Base-by-base conservation (phyloP, 2,797 vertebrate species). In the Enteromius radiatus region DNA sequence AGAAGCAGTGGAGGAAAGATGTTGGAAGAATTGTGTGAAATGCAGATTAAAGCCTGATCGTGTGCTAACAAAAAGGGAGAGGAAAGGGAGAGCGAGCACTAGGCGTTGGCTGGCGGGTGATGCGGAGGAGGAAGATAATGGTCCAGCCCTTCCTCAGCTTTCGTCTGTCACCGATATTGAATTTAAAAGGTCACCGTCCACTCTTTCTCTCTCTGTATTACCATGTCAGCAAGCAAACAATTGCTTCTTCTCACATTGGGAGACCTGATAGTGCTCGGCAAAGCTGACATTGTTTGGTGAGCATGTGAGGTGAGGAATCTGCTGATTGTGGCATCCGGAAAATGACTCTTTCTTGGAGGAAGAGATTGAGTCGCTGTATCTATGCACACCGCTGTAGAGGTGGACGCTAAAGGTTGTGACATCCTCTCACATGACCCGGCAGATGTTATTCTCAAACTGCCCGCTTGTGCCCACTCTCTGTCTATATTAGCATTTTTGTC, bases 131-230 rank as follows among this genome's bases (percentile, higher is more conserved):
- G 23, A 68, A 70, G 86, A 83, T 81, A 61, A 84, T 81, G 70
- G 73, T 75, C 70, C 49, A 68, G 36, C 71, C 61, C 67, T 79
- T 70, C 63, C 80, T 84, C 83, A 78, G 77, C 78, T 23, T 31
- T 89, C 89, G 85, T 88, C 88, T 80, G 85, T 86, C 63, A 86
- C 86, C 89, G n/a, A 89, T 90, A 93, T 93, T 91, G 86, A 86
- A 93, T 91, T 82, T 91, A 87, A 93, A 94, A 93, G 91, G 91
- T 93, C 90, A 70, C 43, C 52, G 63, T 56, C n/a, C 52, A 4
- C 43, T 52, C 28, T 47, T 26, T 59, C 56, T 78, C 31, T 65
- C 56, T 69, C 59, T 54, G 1, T 31, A 65, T 68, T 36, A 33
- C n/a, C 31, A 23, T 17, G 54, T 52, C 84, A 28, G 59, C 83